phyloP scores from a whole-genome alignment of 1,140 invertebrate species.

The Leptestheria dahalacensis region DNA sequence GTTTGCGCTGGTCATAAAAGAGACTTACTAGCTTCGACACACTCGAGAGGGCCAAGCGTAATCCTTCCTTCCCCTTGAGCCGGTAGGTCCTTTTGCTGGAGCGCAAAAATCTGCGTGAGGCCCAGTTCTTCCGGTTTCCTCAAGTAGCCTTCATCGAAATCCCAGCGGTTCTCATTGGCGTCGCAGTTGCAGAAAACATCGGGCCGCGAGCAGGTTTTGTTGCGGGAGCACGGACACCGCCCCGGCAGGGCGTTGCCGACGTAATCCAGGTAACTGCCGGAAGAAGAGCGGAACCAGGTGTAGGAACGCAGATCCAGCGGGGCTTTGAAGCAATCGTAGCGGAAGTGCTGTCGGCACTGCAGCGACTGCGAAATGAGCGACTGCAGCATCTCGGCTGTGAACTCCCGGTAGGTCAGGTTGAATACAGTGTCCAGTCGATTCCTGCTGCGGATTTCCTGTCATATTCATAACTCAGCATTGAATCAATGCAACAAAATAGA shows the following conservation, averaged over 20 bases:
- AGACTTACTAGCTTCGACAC: slow-evolving; percentile 77
- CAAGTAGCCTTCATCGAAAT: slow-evolving; percentile 72
- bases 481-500: too few relatives aligned
- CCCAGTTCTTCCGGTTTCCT: slow-evolving; percentile 61
- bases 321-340: slow-evolving; percentile 79
- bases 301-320: slow-evolving; percentile 71
- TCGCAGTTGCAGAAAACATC: slow-evolving; percentile 72
- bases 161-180: slow-evolving; percentile 66
- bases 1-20: too few relatives aligned
- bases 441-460: slow-evolving; percentile 15
- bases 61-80: slow-evolving; percentile 68
- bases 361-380: slow-evolving; percentile 74
- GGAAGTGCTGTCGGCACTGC: slow-evolving; percentile 75
- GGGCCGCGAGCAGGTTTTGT: slow-evolving; percentile 58
- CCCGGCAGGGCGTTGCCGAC: slow-evolving; percentile 61
- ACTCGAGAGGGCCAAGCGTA: slow-evolving; percentile 74
- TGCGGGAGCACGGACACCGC: slow-evolving; percentile 52
- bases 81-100: slow-evolving; percentile 66
- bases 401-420: slow-evolving; percentile 71
- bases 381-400: slow-evolving; percentile 75
- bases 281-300: slow-evolving; percentile 76
- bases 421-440: slow-evolving; percentile 59
- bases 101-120: slow-evolving; percentile 74
- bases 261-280: slow-evolving; percentile 55
- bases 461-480: too few relatives aligned